Evolutionary conservation across 37 sponge, comb jelly and placozoan genomes (phyloP), one percentile per base, ranked within the genome.

Genomic region (Ianthella basta): DNA sequence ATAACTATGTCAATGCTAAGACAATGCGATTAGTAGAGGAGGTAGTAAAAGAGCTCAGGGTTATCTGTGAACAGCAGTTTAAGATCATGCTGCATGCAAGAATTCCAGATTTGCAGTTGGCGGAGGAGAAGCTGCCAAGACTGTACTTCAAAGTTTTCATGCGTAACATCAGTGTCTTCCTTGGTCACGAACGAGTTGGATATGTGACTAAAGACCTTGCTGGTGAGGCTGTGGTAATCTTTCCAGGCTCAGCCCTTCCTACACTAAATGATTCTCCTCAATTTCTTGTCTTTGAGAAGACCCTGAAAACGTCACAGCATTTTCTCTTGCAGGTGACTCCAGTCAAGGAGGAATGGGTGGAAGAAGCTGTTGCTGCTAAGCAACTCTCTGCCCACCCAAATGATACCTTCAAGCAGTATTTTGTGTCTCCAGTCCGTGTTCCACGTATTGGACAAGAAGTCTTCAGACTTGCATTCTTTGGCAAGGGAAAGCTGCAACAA

Each of bases 281-380:
- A 56, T 86, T 19, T 79, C 30, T 92, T 3, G 64, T 89, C 10
- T 92, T 80, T 84, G 90, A 92, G 63, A 87, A 89, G 67, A 92
- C 87, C 1, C 82, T 87, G 18, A 89, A 84, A 50, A 92, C 93
- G 0, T 86, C 86, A 12, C 84, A 86, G 72, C 85, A 92, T 40
- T 92, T 89, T 57, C 74, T 92, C 0, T 80, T 89, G 13, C 85
- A 89, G 59, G 87, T 84, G 15, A 13, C 87, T 12, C 84, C 87
- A n/a, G 93, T 92, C 20, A 30, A 81, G n/a, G 72, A 89, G 44
- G 87, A 92, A 30, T 92, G 93, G 93, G 63, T 92, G 33, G 36
- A 82, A 50, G 85, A 92, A 86, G 93, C 93, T 21, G 30, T 92
- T 32, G 30, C 39, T 4, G 30, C 37, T 30, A 87, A 85, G 0